Conservation (phyloP, 2,797 vertebrate genomes). For the Podarcis lilfordi region DNA sequence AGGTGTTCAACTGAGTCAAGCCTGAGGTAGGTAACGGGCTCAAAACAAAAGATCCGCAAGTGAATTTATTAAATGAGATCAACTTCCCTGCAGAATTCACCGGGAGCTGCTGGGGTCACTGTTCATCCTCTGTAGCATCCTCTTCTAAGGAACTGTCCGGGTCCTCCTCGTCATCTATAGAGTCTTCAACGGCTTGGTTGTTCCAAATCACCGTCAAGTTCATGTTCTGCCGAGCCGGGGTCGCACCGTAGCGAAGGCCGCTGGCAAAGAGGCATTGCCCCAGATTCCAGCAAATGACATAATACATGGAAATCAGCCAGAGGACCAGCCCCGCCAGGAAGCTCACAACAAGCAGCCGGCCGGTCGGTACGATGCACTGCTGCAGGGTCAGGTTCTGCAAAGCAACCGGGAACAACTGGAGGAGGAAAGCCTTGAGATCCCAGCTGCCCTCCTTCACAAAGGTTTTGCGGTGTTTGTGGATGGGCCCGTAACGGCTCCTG, state of each 20-base stretch:
- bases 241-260: not conserved
- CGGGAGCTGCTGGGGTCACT: not conserved
- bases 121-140: not conserved
- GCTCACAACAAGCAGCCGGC: not conserved
- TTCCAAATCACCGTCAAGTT: constrained; percentile 15
- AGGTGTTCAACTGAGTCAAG: too few species aligned
- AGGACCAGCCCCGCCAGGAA: not conserved
- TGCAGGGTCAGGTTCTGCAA: not conserved
- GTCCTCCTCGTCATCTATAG: not conserved
- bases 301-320: constrained; percentile 19
- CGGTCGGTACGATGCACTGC: not conserved
- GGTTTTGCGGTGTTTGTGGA: not conserved
- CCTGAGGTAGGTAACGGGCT: not conserved
- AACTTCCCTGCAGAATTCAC: constrained; percentile 12
- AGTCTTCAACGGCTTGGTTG: not conserved
- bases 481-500: not conserved
- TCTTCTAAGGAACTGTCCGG: not conserved
- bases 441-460: not conserved
- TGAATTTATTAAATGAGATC: constrained; percentile 30
- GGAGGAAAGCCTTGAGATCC: not conserved
- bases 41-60: not conserved
- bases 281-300: constrained; percentile 25
- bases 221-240: constrained; percentile 5
- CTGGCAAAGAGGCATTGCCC: constrained; percentile 7
- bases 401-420: not conserved